Evolutionary conservation across 2,888 invertebrate genomes (phyloP).

Genomic region (Nycteola revayana): DNA sequence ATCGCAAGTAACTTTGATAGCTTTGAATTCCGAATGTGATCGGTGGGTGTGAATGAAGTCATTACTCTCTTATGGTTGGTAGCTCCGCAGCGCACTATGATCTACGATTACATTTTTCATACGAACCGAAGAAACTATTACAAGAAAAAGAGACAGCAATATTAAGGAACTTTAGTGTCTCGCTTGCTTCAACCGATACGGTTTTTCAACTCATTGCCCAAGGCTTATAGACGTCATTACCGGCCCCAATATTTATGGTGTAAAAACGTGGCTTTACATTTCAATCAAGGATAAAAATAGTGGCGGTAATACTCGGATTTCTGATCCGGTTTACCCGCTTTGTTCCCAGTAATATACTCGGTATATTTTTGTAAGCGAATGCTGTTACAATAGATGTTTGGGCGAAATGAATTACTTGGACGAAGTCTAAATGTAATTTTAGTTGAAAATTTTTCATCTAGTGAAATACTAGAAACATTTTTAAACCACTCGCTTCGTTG

Average conservation of each 20-base stretch:
- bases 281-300: constrained; percentile 60
- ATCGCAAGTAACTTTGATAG: constrained; percentile 49
- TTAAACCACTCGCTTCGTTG: too few species aligned
- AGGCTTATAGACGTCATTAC: constrained; percentile 72
- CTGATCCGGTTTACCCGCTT: constrained; percentile 9
- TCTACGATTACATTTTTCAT: constrained; percentile 63
- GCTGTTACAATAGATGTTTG: neutral
- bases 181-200: constrained; percentile 57
- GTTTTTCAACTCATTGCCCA: constrained; percentile 71
- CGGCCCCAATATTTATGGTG: constrained; percentile 66
- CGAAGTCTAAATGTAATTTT: neutral
- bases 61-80: constrained; percentile 46
- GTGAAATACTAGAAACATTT: too few species aligned
- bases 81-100: constrained; percentile 41
- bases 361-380: constrained; percentile 12
- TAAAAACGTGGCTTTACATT: constrained; percentile 63
- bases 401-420: neutral
- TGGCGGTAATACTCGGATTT: constrained; percentile 32
- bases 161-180: constrained; percentile 15
- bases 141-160: too few species aligned
- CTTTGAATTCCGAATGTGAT: constrained; percentile 51
- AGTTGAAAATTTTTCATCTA: too few species aligned
- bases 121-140: constrained; percentile 49
- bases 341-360: constrained; percentile 1
- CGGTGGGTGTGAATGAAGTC: constrained; percentile 40